Evolutionary conservation across 92 coral and sea anemone species (phyloP), one percentile per base, ranked within the genome.

Genomic region (Hydrozoanthus gracilis): DNA sequence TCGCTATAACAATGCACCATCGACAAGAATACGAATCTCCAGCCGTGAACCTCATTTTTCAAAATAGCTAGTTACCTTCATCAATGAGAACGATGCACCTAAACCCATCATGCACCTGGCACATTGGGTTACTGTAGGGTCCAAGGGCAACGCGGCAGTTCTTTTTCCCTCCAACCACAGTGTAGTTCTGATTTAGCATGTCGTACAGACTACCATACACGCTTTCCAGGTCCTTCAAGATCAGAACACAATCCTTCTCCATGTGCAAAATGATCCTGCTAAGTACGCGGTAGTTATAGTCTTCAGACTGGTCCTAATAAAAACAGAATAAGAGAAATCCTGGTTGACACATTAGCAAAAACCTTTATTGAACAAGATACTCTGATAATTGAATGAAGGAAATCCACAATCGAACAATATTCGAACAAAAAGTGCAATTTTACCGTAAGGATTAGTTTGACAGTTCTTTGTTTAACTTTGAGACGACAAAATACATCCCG

Each of bases 141-240:
- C 89, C 89, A n/a, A 87, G 75, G 50, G 89, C 89, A 49, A 87
- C 78, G 7, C 89, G 89, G 71, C 89, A 87, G 86, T 87, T 87
- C 85, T 87, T 87, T 67, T 82, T 87, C 55, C 83, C 83, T 55
- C 89, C 89, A 6, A 87, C 89, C 15, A 87, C 89, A 4, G 89
- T 71, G 72, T 87, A 87, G 71, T 87, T 87, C 85, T 87, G 89
- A 77, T 87, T 87, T 48, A 87, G 62, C 89, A 87, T 87, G 89
- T 78, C 89, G 65, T 87, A 87, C 51, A 87, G 89, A 44, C 86
- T 87, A 6, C 89, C 89, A 78, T 87, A 87, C 11, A 87, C 83
- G 65, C 71, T 87, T 69, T 87, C 89, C 15, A 87, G 89, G 45
- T 87, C 89, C 76, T 82, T 80, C 79, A 87, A 52, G 51, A 87